Conservation (phyloP, 2,113 vertebrate genomes). For the Scortum barcoo region DNA sequence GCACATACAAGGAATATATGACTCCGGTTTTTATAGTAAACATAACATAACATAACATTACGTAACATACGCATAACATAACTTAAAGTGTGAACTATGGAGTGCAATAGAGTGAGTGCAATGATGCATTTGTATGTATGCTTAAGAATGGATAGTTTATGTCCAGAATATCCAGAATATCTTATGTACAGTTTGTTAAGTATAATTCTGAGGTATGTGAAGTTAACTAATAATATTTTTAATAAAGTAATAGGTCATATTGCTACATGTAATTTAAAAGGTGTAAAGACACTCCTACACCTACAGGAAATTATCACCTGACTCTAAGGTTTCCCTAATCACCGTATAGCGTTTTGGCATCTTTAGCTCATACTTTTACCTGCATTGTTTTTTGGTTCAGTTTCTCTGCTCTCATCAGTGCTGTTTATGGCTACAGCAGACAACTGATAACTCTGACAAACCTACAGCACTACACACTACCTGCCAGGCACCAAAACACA, state of each 20-base stretch:
- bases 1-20: no score
- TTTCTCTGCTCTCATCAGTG: not conserved
- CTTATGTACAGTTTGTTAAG: no score
- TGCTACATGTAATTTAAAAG: not conserved
- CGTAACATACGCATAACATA: no score
- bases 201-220: not conserved
- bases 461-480: not conserved
- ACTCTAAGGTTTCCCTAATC: not conserved
- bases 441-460: not conserved
- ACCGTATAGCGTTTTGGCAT: not conserved
- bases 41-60: no score
- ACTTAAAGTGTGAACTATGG: no score
- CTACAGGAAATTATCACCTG: not conserved
- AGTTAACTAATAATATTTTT: not conserved
- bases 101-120: no score
- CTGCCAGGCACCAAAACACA: not conserved
- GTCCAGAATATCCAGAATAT: no score
- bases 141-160: no score
- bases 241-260: not conserved
- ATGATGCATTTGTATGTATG: no score
- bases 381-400: not conserved
- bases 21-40: no score
- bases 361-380: not conserved
- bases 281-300: not conserved
- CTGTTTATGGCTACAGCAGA: not conserved